Conservation (phyloP, 2,113 vertebrate species). For the Platanista minor region DNA sequence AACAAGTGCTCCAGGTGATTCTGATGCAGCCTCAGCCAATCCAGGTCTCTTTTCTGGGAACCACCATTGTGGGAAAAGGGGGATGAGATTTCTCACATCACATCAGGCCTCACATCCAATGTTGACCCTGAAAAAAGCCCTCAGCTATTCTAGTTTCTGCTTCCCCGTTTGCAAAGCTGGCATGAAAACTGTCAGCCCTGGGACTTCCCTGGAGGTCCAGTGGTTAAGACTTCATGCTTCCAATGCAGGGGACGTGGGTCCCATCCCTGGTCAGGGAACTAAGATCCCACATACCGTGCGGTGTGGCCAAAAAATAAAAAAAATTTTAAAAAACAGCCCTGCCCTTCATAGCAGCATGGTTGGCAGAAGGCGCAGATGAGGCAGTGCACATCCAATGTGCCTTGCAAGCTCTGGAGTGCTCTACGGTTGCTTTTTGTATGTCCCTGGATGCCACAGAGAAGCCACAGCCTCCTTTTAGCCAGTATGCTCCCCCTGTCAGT, state of each 20-base stretch:
- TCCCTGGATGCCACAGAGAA: neutral
- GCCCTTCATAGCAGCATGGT: rapidly evolving
- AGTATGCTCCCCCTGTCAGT: rapidly evolving
- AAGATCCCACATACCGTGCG: neutral
- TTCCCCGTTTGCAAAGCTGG: neutral
- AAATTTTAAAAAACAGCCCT: neutral
- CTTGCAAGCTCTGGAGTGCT: neutral
- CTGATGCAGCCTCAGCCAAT: neutral
- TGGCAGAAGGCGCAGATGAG: neutral
- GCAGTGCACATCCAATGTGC: rapidly evolving
- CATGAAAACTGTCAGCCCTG: neutral
- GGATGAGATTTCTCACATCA: neutral
- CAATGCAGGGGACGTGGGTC: neutral
- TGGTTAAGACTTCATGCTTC: neutral
- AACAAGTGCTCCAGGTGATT: neutral
- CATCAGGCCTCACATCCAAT: neutral
- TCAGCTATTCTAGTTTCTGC: neutral
- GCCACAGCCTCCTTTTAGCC: neutral
- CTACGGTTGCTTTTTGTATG: neutral
- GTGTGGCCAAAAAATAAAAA: neutral
- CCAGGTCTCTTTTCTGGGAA: neutral
- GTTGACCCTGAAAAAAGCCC: neutral
- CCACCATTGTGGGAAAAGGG: neutral
- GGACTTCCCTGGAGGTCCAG: neutral
- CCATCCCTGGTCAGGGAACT: neutral